Conservation (phyloP, 2,797 vertebrate species). For the Tachyglossus aculeatus region DNA sequence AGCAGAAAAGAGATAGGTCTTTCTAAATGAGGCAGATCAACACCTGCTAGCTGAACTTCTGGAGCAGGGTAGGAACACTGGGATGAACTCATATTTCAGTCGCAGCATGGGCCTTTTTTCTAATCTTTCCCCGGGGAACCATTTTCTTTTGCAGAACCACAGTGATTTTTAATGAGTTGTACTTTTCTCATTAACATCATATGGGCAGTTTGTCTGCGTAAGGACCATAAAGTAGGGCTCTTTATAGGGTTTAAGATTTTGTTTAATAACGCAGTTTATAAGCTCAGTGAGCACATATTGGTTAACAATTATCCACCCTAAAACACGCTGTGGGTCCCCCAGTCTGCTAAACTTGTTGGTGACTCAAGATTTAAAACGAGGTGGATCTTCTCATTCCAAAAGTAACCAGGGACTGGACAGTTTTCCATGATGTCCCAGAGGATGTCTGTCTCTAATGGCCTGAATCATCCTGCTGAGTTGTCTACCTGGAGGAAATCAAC, state of each 20-base stretch:
- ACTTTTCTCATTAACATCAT: conserved; percentile 60
- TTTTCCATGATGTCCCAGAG: too few species aligned
- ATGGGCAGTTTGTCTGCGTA: conserved; percentile 51
- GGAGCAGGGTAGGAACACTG: conserved; percentile 1
- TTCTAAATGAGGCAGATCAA: conserved; percentile 22
- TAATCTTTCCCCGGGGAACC: conserved; percentile 35
- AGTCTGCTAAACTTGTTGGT: too few species aligned
- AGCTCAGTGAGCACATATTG: conserved; percentile 49
- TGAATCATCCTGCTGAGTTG: too few species aligned
- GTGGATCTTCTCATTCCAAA: too few species aligned
- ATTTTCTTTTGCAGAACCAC: conserved; percentile 58
- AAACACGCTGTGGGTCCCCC: too few species aligned
- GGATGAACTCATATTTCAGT: conserved; percentile 31
- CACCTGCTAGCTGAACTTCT: not conserved
- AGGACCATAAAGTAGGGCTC: conserved; percentile 39
- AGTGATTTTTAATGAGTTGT: conserved; percentile 57
- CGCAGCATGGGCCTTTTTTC: conserved; percentile 45
- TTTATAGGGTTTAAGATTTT: conserved; percentile 44
- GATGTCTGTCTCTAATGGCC: too few species aligned
- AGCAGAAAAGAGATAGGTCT: too few species aligned
- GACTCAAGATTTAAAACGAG: too few species aligned
- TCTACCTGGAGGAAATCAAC: too few species aligned
- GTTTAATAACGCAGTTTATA: conserved; percentile 61
- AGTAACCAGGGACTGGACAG: too few species aligned
- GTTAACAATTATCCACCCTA: conserved; percentile 23